Evolutionary conservation across 2,888 invertebrate genomes (phyloP), one percentile per base, ranked within the genome.

Genomic region (Euplagia quadripunctaria): DNA sequence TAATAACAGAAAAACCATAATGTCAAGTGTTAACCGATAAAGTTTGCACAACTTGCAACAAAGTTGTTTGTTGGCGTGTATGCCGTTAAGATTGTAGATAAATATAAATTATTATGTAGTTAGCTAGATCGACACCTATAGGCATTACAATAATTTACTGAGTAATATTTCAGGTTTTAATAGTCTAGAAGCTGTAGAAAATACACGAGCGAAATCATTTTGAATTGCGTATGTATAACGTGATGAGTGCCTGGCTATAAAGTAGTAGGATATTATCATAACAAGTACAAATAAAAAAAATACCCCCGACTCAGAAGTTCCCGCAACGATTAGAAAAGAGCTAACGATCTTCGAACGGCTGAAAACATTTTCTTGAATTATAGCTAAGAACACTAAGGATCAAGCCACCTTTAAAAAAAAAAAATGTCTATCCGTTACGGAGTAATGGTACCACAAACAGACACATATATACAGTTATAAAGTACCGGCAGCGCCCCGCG

Each of bases 51-150:
- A 31, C 49, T 61, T 68, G 55, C 43, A 55, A 58, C 55, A 63
- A 63, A 64, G 74, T 67, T 64, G 64, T 71, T 70, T 68, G 42
- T 46, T 64, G 64, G 64, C 64, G 63, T 71, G 51, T 64, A 71
- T 17, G 68, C 52, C 46, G 43, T 68, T 65, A 65, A 74, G 74
- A 74, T 74, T 43, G 20, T 11, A 71, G 74, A 74, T 74, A 68
- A 68, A 49, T 55, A 43, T 71, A 71, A 74, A 68, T 68, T 17
- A 70, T 68, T 63, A 52, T 41, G 42, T 51, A 68, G 14, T 43
- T 66, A 65, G 64, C 51, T 63, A 63, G 43, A 71, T 70, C 55
- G 46, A 68, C 70, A 67, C 46, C 67, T 64, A 52, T 43, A 61
- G 42, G n/a, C 41, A 61, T 74, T 66, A 61, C 17, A 52, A 74